Base-by-base conservation (phyloP, 2,113 vertebrate genomes). In the zebrafish (Danio rerio) region DNA sequence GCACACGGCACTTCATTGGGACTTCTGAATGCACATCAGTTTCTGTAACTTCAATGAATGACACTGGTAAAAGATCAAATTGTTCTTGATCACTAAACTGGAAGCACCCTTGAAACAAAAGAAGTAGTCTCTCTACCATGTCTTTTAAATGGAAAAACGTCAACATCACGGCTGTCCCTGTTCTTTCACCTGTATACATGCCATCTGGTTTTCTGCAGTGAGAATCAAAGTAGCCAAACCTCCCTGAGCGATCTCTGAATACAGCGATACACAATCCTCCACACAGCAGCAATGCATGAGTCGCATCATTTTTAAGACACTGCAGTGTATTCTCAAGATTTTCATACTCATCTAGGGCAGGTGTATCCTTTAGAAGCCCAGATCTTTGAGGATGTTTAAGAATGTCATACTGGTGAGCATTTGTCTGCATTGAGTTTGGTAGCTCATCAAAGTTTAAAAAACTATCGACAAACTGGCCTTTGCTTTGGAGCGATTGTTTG, bases 361-460 rank as follows among this genome's bases (percentile, higher is more conserved):
- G 45, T 21, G 6, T 16, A 15, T 66, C 81, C 45, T 0, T 43
- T 6, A 81, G 56, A 78, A 52, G 78, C 4, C 79, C 66, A 58
- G 15, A 47, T 42, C 8, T 59, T 9, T 70, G 53, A 7, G 53
- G 5, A 45, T 58, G 55, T 71, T 62, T 62, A 1, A 69, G 12
- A 6, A 81, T 9, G 43, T 7, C 18, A 42, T 71, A 81, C 12
- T 15, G 16, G 6, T 16, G 5, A 6, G 0, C 2, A 9, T 52
- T 16, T 15, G 65, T 68, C 47, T 45, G 0, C 5, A 59, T 21
- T 16, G 10, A 21, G 80, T 20, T 49, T 5, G 69, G 69, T 4
- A 82, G 18, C 47, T 82, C 81, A 7, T 73, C 56, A 74, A 73
- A 63, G 5, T 16, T 50, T 16, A 81, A 50, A 69, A 11, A 20